Evolutionary conservation across 2,113 vertebrate species (phyloP).

Genomic region (Murina feae): DNA sequence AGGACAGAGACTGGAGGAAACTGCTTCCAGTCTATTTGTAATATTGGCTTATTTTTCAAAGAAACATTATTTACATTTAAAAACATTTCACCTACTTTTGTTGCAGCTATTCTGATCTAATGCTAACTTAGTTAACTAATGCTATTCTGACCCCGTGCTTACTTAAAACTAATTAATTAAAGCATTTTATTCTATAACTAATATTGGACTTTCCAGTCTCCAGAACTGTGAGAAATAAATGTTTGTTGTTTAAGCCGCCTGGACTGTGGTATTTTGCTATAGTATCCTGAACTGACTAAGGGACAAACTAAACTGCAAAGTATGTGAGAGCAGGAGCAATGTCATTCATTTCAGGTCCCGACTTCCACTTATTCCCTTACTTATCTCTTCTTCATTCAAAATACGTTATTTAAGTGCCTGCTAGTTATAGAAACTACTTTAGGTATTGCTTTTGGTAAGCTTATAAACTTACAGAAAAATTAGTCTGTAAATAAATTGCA

Average conservation of each 20-base stretch:
- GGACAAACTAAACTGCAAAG: background rate
- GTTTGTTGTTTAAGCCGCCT: background rate
- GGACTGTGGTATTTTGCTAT: background rate
- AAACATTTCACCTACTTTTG: background rate
- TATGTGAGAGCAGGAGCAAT: background rate
- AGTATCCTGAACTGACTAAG: background rate
- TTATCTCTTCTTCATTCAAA: background rate
- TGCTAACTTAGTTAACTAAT: background rate
- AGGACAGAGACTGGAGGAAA: background rate
- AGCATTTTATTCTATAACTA: background rate
- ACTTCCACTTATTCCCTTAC: background rate
- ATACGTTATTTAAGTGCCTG: background rate
- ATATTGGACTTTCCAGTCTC: background rate
- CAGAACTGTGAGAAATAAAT: background rate
- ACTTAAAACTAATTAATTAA: background rate
- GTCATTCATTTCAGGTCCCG: background rate
- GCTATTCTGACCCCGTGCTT: background rate
- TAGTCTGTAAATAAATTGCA: background rate
- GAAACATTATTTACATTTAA: background rate
- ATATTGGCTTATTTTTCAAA: constrained; percentile 20
- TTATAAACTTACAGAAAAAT: background rate
- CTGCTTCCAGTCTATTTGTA: background rate
- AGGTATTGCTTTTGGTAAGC: background rate
- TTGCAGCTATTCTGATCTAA: background rate
- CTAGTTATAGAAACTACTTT: background rate